Conservation (phyloP, 2,113 vertebrate species). For the Carlito syrichta region DNA sequence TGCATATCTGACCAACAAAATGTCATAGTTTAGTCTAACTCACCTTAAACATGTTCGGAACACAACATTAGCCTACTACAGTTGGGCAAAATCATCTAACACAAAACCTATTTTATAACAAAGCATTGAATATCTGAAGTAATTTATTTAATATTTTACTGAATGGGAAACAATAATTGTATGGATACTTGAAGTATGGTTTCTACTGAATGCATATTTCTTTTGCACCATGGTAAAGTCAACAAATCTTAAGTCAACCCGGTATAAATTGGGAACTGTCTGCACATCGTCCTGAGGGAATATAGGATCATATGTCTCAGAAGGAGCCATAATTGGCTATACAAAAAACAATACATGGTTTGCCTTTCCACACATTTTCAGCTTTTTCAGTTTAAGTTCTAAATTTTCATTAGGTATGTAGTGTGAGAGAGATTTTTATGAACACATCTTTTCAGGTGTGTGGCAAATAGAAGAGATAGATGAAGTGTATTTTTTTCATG, state of each 20-base stretch:
- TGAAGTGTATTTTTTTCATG: neutral
- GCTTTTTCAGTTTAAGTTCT: neutral
- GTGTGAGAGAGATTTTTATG: neutral
- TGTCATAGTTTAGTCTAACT: neutral
- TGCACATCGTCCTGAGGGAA: neutral
- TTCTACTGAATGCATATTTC: neutral
- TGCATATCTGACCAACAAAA: neutral
- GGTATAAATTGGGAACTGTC: neutral
- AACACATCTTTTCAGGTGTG: neutral
- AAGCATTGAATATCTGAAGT: neutral
- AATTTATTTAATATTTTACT: neutral
- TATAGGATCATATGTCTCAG: neutral
- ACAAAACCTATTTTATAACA: neutral
- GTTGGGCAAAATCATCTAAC: neutral
- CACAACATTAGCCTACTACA: neutral
- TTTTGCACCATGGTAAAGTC: neutral
- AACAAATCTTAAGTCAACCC: neutral
- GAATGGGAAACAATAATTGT: neutral
- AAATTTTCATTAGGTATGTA: neutral
- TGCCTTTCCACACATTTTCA: neutral
- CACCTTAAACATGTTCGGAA: neutral
- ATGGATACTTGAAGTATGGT: neutral
- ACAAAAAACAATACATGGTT: neutral
- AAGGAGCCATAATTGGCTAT: neutral
- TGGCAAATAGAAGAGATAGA: slow-evolving; percentile 6